A percentile compares a stretch with the other conserved stretches of the same genome.
Conservation (phyloP, 2,113 vertebrate genomes). For the Struthidea cinerea region DNA sequence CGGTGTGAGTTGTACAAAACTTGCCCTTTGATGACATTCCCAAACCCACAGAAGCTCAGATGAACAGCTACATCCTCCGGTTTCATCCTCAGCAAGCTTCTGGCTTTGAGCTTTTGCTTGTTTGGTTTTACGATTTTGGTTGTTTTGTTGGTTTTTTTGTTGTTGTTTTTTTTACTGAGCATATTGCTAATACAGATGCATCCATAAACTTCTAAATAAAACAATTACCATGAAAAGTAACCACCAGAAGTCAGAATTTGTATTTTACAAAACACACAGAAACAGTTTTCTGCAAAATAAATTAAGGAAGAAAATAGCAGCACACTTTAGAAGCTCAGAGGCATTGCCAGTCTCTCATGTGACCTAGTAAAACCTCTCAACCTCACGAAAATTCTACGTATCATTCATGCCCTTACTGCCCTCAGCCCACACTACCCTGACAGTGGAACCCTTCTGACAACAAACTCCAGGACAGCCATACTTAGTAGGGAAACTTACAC, state of each 20-base stretch:
- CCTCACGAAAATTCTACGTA: not conserved
- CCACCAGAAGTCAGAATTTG: not conserved
- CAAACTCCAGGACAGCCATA: not conserved
- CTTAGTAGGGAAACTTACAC: not conserved
- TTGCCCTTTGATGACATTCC: fast-evolving
- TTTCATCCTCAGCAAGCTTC: not conserved
- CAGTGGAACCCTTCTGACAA: not conserved
- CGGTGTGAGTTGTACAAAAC: fast-evolving
- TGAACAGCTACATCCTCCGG: not conserved
- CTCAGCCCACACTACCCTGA: not conserved
- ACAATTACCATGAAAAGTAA: not conserved
- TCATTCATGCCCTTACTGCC: not conserved
- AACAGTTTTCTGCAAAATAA: not conserved
- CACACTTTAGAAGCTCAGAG: not conserved
- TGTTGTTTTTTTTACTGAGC: not conserved
- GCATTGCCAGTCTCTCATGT: not conserved
- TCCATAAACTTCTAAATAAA: not conserved
- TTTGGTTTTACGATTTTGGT: not conserved
- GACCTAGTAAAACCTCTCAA: not conserved
- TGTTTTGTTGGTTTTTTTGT: not conserved
- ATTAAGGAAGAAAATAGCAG: not conserved
- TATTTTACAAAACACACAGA: not conserved
- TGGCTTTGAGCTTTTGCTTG: not conserved
- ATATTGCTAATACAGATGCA: not conserved
- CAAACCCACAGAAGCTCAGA: not conserved